Conservation (phyloP, 1,140 invertebrate species). For the Amyelois transitella region DNA sequence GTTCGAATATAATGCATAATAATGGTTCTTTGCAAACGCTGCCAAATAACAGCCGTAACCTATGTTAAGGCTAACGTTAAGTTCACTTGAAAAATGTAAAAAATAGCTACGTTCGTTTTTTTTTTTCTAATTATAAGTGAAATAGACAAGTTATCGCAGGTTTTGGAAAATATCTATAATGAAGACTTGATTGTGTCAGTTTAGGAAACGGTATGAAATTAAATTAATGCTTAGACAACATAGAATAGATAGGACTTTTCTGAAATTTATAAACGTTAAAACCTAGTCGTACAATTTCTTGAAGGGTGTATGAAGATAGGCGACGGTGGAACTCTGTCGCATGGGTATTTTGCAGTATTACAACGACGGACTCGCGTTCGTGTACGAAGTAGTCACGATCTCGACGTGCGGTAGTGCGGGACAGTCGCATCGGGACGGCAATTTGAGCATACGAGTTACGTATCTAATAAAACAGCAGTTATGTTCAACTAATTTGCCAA, state of each 20-base stretch:
- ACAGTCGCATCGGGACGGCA: not conserved
- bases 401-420: not conserved
- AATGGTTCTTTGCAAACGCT: constrained; percentile 11
- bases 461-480: not conserved
- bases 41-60: constrained; percentile 11
- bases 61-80: constrained; percentile 1
- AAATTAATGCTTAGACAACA: constrained; percentile 17
- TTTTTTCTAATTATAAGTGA: constrained; percentile 3
- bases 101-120: not conserved
- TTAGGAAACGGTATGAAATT: constrained; percentile 14
- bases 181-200: constrained; percentile 14
- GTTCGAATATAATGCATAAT: constrained; percentile 14
- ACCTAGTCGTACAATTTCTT: constrained; percentile 50
- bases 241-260: constrained; percentile 66
- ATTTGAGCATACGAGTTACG: not conserved
- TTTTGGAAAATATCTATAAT: not conserved
- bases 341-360: constrained; percentile 50
- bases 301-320: constrained; percentile 11
- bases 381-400: not conserved
- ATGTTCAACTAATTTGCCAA: not conserved
- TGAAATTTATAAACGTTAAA: constrained; percentile 71
- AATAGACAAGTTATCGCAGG: not conserved
- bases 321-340: constrained; percentile 1
- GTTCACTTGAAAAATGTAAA: constrained; percentile 1
- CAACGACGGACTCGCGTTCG: constrained; percentile 13